Evolutionary conservation across 2,113 vertebrate species (phyloP).

Genomic region (Oryctolagus cuniculus): DNA sequence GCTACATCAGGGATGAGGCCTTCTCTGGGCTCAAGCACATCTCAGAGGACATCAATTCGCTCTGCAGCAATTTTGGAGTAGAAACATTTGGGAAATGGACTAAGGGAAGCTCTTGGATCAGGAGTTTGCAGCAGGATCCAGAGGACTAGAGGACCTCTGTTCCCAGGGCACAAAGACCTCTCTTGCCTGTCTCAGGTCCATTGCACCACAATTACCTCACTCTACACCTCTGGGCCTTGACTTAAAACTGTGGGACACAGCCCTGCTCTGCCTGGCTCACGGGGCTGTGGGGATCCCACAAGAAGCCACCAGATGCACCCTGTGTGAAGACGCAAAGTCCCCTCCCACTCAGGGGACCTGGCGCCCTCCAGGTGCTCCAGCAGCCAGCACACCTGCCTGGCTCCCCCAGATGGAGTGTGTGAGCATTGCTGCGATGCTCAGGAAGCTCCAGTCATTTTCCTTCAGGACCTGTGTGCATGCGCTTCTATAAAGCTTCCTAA

Average conservation of each 20-base stretch:
- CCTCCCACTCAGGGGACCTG: background rate
- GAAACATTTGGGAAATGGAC: background rate
- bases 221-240: background rate
- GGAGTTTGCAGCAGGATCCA: background rate
- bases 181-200: background rate
- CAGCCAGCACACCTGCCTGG: background rate
- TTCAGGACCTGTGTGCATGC: too few relatives aligned
- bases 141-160: background rate
- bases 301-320: background rate
- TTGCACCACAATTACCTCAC: background rate
- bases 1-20: background rate
- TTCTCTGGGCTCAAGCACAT: background rate
- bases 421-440: accelerated
- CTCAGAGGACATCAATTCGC: background rate
- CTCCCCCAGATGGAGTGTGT: background rate
- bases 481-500: background rate
- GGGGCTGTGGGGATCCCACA: background rate
- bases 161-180: background rate
- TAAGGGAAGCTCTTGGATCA: background rate
- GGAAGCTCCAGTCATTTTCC: background rate
- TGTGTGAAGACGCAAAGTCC: background rate
- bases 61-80: background rate
- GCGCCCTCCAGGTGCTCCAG: background rate
- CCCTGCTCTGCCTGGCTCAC: background rate
- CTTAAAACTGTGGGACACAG: background rate